These are phyloP conservation scores for Hydrozoanthus gracilis DNA, from an alignment of 92 coral and sea anemone genomes.

Conservation along the genomic window DNA sequence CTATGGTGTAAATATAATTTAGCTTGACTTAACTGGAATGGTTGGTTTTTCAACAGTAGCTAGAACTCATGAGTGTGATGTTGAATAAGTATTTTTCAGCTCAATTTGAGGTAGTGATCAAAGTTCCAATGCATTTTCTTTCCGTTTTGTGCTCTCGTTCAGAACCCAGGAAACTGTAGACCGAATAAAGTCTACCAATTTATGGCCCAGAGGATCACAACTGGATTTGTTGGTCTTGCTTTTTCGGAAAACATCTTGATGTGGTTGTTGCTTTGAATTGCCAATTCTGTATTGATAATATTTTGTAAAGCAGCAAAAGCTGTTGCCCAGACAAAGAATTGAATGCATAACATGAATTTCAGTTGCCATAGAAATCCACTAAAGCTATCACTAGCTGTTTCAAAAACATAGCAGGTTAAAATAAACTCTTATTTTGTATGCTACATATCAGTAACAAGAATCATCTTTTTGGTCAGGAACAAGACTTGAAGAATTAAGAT, in stretches of 20 bases:
- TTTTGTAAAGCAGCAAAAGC: not conserved
- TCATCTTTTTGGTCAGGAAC: not conserved
- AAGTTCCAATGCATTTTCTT: too few species aligned
- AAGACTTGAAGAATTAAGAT: not conserved
- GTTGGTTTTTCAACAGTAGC: too few species aligned
- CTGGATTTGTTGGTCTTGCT: not conserved
- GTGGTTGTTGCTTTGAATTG: conserved; percentile 7
- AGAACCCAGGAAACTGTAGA: too few species aligned
- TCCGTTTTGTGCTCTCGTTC: too few species aligned
- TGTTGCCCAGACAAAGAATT: not conserved
- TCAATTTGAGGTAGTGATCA: too few species aligned
- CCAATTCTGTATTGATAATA: conserved; percentile 4
- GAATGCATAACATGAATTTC: conserved; percentile 17
- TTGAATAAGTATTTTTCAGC: too few species aligned
- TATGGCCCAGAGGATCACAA: not conserved
- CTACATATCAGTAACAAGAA: not conserved
- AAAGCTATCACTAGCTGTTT: not conserved
- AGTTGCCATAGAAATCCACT: conserved; percentile 30
- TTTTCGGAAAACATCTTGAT: not conserved
- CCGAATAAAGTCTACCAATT: too few species aligned
- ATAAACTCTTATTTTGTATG: not conserved
- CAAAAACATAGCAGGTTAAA: conserved; percentile 16
- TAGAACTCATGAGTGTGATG: too few species aligned
- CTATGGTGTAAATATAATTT: too few species aligned
- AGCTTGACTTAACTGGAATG: too few species aligned